Conservation (phyloP, 1,140 invertebrate genomes). For the Apis dorsata region DNA sequence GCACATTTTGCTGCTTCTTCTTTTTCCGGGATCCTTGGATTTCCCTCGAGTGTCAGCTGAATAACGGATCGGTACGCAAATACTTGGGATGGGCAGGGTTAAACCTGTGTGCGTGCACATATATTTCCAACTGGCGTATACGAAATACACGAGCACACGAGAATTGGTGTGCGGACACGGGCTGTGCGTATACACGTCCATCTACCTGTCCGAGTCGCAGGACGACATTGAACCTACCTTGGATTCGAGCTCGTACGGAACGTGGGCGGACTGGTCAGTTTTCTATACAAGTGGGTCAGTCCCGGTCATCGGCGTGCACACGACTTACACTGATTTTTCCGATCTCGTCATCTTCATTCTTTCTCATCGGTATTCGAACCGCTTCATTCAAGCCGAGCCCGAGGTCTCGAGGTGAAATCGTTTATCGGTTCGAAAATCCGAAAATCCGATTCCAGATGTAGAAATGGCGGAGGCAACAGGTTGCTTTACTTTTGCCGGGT, state of each 20-base stretch:
- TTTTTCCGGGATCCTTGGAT: slow-evolving; percentile 42
- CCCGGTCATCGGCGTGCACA: slow-evolving; percentile 70
- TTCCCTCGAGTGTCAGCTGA: slow-evolving; percentile 59
- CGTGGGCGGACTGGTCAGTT: slow-evolving; percentile 77
- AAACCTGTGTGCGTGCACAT: background rate
- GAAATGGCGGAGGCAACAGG: too few relatives aligned
- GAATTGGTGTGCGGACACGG: background rate
- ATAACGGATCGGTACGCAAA: slow-evolving; percentile 64
- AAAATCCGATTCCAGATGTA: background rate
- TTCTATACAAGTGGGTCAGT: slow-evolving; percentile 73
- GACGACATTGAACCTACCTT: slow-evolving; percentile 78
- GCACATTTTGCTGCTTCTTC: background rate
- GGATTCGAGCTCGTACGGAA: slow-evolving; percentile 67
- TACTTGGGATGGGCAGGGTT: slow-evolving; percentile 35
- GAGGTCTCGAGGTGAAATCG: background rate
- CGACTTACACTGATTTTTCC: slow-evolving; percentile 62
- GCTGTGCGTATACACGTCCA: background rate
- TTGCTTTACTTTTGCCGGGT: too few relatives aligned
- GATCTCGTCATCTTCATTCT: slow-evolving; percentile 32
- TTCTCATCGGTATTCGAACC: slow-evolving; percentile 27
- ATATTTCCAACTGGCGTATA: slow-evolving; percentile 10
- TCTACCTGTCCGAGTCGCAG: slow-evolving; percentile 51
- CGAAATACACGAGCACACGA: too few relatives aligned
- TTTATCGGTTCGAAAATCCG: background rate
- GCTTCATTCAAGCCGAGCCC: background rate